Evolutionary conservation across 2,888 invertebrate species (phyloP).

Genomic region (Drosophila ezoana): DNA sequence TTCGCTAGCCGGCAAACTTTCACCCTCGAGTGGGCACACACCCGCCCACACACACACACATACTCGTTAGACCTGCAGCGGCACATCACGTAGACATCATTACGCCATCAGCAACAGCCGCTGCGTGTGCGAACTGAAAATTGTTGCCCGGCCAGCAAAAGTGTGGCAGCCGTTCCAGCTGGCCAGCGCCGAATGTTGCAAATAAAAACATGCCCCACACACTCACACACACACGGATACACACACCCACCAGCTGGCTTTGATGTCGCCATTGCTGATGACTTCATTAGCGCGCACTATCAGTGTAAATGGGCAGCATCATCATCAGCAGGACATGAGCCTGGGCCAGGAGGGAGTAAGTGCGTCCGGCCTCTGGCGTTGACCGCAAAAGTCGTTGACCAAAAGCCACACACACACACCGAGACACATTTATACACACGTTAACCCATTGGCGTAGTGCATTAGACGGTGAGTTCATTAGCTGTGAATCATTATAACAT

Average conservation of each 20-base stretch:
- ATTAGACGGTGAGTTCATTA: slow-evolving; percentile 79
- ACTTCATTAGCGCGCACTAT: slow-evolving; percentile 79
- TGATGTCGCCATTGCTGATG: slow-evolving; percentile 71
- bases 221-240: slow-evolving; percentile 15
- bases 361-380: slow-evolving; percentile 30
- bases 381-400: slow-evolving; percentile 67
- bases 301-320: slow-evolving; percentile 64
- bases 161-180: neutral
- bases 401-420: slow-evolving; percentile 41
- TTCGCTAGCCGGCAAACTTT: slow-evolving; percentile 71
- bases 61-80: slow-evolving; percentile 60
- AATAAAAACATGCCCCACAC: slow-evolving; percentile 63
- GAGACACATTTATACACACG: neutral
- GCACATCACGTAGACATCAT: slow-evolving; percentile 78
- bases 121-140: slow-evolving; percentile 28
- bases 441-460: slow-evolving; percentile 55
- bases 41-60: slow-evolving; percentile 18
- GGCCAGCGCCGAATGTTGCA: slow-evolving; percentile 52
- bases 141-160: slow-evolving; percentile 11
- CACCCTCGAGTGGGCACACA: slow-evolving; percentile 45
- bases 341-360: slow-evolving; percentile 30
- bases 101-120: slow-evolving; percentile 67
- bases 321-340: slow-evolving; percentile 54
- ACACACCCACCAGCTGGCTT: slow-evolving; percentile 36
- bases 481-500: slow-evolving; percentile 66